Conservation (phyloP, 92 coral and sea anemone genomes). For the Paragorgia papillata region DNA sequence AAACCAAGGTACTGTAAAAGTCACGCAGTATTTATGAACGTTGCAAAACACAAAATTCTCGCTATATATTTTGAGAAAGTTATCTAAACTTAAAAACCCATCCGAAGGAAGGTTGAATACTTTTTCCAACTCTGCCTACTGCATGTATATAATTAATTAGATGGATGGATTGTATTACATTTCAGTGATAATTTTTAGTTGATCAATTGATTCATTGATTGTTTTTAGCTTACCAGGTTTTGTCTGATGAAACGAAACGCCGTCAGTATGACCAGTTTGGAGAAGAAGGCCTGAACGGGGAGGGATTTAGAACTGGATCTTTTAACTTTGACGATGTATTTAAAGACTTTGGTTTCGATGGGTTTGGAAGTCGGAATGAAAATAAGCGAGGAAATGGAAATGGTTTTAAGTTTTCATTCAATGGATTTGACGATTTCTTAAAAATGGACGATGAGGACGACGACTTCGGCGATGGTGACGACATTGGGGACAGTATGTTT, state of each 20-base stretch:
- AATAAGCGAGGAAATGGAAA: conserved; percentile 64
- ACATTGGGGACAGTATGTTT: conserved; percentile 55
- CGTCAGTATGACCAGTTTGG: conserved; percentile 98
- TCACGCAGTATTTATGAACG: too few species aligned
- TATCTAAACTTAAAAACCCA: too few species aligned
- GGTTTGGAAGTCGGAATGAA: conserved; percentile 54
- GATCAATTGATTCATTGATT: too few species aligned
- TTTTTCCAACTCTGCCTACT: too few species aligned
- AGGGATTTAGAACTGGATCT: conserved; percentile 61
- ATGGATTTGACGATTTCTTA: conserved; percentile 96
- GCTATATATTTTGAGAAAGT: too few species aligned
- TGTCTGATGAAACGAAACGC: conserved; percentile 92
- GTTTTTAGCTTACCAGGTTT: conserved; percentile 85
- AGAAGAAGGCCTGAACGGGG: conserved; percentile 83
- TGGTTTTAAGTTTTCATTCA: conserved; percentile 88
- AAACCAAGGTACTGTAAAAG: too few species aligned
- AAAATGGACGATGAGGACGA: conserved; percentile 85
- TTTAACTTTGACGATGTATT: conserved; percentile 84
- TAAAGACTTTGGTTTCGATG: conserved; percentile 77
- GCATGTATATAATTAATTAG: too few species aligned
- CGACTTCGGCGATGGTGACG: conserved; percentile 67
- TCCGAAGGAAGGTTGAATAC: too few species aligned
- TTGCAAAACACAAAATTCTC: too few species aligned
- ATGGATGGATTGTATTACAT: too few species aligned
- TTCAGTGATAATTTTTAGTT: too few species aligned